Evolutionary conservation across 2,888 invertebrate genomes (phyloP).

Genomic region (Lapara coniferarum): DNA sequence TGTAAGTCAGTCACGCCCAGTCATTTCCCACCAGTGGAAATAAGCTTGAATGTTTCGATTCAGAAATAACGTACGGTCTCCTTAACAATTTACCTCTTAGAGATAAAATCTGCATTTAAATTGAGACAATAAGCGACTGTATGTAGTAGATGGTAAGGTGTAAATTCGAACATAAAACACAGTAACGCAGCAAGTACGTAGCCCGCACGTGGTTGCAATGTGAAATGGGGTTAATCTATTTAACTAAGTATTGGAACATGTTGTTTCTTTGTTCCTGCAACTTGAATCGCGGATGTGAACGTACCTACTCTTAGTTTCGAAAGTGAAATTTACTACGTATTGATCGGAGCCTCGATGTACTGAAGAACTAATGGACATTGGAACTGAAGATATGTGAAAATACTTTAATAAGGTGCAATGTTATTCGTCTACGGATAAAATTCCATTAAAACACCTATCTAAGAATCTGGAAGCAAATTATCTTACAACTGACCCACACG

Average conservation of each 20-base stretch:
- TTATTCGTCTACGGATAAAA: too few species aligned
- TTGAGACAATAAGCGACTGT: conserved; percentile 31
- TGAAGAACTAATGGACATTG: too few species aligned
- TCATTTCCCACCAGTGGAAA: conserved; percentile 26
- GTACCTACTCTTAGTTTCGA: background rate
- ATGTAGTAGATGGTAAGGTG: conserved; percentile 27
- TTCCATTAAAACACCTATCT: too few species aligned
- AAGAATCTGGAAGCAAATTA: too few species aligned
- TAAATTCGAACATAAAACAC: conserved; percentile 31
- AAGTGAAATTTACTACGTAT: background rate
- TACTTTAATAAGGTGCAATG: too few species aligned
- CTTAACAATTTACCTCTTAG: conserved; percentile 25
- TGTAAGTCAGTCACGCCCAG: conserved; percentile 22
- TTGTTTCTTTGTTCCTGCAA: conserved; percentile 19
- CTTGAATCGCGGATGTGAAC: conserved; percentile 12
- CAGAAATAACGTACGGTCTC: conserved; percentile 36
- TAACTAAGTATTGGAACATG: conserved; percentile 34
- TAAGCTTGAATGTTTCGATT: conserved; percentile 35
- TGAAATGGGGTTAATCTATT: conserved; percentile 51
- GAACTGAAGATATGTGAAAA: too few species aligned
- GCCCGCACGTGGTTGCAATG: conserved; percentile 40
- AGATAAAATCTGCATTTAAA: conserved; percentile 25
- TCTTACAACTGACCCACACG: too few species aligned
- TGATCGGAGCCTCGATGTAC: too few species aligned
- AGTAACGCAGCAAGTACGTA: conserved; percentile 31